Base-by-base conservation (phyloP, 2,797 vertebrate species). In the Apogon hyalosoma region DNA sequence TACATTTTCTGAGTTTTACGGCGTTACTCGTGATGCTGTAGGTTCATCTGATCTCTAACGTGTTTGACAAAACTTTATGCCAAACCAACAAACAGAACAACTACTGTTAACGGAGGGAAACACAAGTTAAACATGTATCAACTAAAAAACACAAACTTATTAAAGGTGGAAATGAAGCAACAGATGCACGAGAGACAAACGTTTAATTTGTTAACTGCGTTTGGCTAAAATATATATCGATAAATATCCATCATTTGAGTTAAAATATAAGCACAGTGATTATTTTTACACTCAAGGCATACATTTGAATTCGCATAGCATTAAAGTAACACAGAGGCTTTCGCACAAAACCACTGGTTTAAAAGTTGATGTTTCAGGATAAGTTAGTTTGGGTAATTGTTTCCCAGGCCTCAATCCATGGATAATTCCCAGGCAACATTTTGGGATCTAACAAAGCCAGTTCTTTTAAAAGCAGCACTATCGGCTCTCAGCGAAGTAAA, bases 371-470 rank as follows among this genome's bases (percentile, higher is more conserved):
- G 59, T 64, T 81, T 59, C 24, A 49, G 67, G 51, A 71, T 12
- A 84, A 85, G 57, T 86, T 57, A 73, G 50, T 89, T 90, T 88
- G 80, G 83, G 80, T 78, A 76, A 87, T 77, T 88, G 80, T 92
- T 88, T 91, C 90, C 91, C 89, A 91, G 93, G 90, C 92, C 92
- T 89, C 91, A 60, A 92, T 93, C 92, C 92, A 85, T 82, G 86
- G 81, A 89, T 86, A 65, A 86, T 78, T 92, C 87, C 88, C 87
- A 87, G 71, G 77, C 82, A 79, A 67, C 36, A 53, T 59, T 77
- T 42, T 78, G 63, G 86, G 61, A 63, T 73, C 11, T 21, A 55
- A 3, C 42, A 49, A 12, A 49, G 62, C 42, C 63, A 59, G 48
- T 42, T 13, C 4, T 7, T 59, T 46, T 31, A 15, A 41, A 67